Evolutionary conservation across 2,888 invertebrate genomes (phyloP), one percentile per base, ranked within the genome.

Genomic region (Cephus spinipes): DNA sequence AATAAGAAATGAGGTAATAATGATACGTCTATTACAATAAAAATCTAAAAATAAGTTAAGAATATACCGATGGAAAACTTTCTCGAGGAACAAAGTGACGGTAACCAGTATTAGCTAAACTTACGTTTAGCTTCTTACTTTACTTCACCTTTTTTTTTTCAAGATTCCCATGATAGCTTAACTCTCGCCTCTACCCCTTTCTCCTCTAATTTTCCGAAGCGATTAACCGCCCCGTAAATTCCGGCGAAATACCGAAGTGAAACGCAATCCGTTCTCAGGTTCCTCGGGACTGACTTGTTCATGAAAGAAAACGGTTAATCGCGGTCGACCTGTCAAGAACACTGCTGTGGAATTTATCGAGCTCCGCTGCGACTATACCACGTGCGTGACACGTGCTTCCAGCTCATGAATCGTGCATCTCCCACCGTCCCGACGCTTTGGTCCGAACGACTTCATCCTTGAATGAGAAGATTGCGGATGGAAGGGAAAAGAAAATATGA

Each of bases 231-330:
- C 55, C 71, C 71, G 71, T 71, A 71, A 30, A 71, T 71, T 71
- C 31, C 12, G 32, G 1, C 15, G 31, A 31, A 32, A 32, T 71
- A 71, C 71, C 55, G 71, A 71, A 9, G 74, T 33, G 74, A 32
- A 74, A 74, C 74, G 33, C 74, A 36, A 74, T 35, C 74, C 74
- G 74, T 74, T 74, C 35, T 74, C 15, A 34, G 31, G 31, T 74
- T 74, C 30, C 74, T 9, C 36, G 31, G 71, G 31, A 31, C 31
- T 71, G 71, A 23, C 23, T 55, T 23, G 55, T 55, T 55, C 55
- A 55, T 9, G 55, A 55, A 55, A 55, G 55, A 55, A 55, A 55
- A 55, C 55, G 55, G 55, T 55, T 15, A 55, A 23, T 55, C 55
- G 55, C 23, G 23, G 55, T 55, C 55, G 55, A 55, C 55, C 55